Conservation (phyloP, 2,888 invertebrate species). For the Drosophila siamana region DNA sequence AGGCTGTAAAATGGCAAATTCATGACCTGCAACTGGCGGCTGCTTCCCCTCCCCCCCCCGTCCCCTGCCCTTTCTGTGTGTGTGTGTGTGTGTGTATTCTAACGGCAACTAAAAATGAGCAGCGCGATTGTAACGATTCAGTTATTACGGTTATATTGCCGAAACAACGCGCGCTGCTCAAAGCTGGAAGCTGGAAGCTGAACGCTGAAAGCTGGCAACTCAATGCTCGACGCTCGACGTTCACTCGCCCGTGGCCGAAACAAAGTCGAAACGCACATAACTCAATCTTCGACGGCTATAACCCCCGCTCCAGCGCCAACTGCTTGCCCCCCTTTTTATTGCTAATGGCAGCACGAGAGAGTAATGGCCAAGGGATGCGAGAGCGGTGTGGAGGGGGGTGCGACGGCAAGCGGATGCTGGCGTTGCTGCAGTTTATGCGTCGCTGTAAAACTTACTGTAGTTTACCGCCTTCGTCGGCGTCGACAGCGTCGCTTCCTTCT, state of each 20-base stretch:
- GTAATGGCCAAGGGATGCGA: constrained; percentile 17
- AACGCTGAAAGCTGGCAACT: too few relatives aligned
- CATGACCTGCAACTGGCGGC: constrained; percentile 84
- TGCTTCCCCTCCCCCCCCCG: neutral
- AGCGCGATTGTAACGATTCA: constrained; percentile 75
- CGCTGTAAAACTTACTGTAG: constrained; percentile 80
- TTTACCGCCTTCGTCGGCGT: constrained; percentile 57
- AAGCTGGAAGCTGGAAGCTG: too few relatives aligned
- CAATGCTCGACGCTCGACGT: constrained; percentile 6
- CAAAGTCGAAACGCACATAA: constrained; percentile 82
- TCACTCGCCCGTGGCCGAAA: constrained; percentile 59
- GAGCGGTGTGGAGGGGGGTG: neutral
- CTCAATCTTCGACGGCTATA: constrained; percentile 82
- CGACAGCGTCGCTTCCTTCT: constrained; percentile 3
- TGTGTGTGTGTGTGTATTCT: constrained; percentile 60
- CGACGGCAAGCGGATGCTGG: constrained; percentile 16
- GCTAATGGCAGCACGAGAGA: constrained; percentile 63
- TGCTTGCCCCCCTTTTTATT: constrained; percentile 66
- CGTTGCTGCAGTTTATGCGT: constrained; percentile 70
- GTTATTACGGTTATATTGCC: constrained; percentile 84
- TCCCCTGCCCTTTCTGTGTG: neutral
- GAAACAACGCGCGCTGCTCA: constrained; percentile 68
- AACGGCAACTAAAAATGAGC: constrained; percentile 78
- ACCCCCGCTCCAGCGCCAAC: neutral
- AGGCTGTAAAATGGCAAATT: constrained; percentile 86